Base-by-base conservation (phyloP, 2,888 invertebrate genomes). In the Cantharis rustica region DNA sequence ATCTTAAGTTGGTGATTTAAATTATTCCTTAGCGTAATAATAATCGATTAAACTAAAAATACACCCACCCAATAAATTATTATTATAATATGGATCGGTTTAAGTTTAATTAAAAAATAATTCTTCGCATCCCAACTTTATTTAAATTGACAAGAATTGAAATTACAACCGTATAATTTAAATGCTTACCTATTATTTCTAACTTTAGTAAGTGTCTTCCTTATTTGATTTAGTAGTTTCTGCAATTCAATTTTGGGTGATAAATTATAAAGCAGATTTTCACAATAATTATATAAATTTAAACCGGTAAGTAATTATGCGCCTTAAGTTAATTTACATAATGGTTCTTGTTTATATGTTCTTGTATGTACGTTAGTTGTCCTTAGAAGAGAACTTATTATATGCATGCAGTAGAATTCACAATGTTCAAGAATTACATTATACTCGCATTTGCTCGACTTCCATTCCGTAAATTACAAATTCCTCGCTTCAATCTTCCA, bases 261-360 rank as follows among this genome's bases (percentile, higher is more conserved):
- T 47, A 47, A 47, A 47, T 47, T 47, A 47, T 47, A 47, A 47
- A 47, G 47, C 47, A 47, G 47, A 47, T 47, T 47, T 47, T 47
- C 47, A n/a, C 47, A 47, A 47, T 47, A 47, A 47, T 47, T 13
- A 47, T 47, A 47, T 47, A 47, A 47, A 47, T 73, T 69, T 69
- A 20, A 76, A 73, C 73, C 71, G 73, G 72, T 77, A 77, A 77
- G 73, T 73, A 73, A 77, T 72, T 77, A 23, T 23, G 11, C 23
- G 27, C 74, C 74, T 69, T 73, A 66, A 15, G 61, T 77, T 72
- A 72, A 77, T 77, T 77, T 77, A 69, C 77, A 77, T 77, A 77
- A 75, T 73, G 76, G 47, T 68, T 64, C 68, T 47, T 73, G 76
- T 76, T 76, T 76, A 73, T 76, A 71, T 73, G 47, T n/a, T 47